A percentile compares a stretch with the other conserved stretches of the same genome.
phyloP scores from a whole-genome alignment of 23 tunicate species.

The Aplidium turbinatum region DNA sequence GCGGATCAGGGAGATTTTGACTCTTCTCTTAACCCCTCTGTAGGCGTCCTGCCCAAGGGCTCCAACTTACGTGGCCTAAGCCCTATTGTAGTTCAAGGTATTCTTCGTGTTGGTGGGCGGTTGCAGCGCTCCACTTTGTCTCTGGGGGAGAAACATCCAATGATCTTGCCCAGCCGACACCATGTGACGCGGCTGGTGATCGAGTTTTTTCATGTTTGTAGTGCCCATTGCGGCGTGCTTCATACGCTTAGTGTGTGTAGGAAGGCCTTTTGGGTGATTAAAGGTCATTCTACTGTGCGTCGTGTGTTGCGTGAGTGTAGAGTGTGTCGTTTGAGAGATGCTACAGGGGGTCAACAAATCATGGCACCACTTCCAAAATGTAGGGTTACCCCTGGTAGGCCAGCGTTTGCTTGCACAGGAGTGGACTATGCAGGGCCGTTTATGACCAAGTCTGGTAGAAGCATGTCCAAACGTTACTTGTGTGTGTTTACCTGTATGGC shows the following conservation, averaged over 20 bases:
- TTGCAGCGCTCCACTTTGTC: not conserved
- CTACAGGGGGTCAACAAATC: conserved; percentile 4
- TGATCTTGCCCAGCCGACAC: not conserved
- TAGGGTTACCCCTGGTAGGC: conserved; percentile 22
- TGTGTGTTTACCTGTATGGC: conserved; percentile 31
- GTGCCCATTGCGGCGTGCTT: conserved; percentile 21
- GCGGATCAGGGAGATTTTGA: not conserved
- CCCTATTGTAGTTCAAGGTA: conserved; percentile 21
- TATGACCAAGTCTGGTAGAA: too few species aligned
- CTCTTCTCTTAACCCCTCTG: not conserved
- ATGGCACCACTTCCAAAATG: conserved; percentile 29
- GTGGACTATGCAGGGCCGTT: too few species aligned
- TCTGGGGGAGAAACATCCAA: not conserved
- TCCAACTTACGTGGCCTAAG: not conserved
- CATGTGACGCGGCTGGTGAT: not conserved
- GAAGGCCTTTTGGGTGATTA: conserved; percentile 14
- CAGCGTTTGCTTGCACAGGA: conserved; percentile 1
- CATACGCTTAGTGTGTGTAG: not conserved
- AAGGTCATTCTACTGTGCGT: conserved; percentile 28
- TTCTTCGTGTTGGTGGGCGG: conserved; percentile 28
- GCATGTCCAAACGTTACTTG: conserved; percentile 34
- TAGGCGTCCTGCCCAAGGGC: too few species aligned
- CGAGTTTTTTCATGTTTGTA: not conserved
- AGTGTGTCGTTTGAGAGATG: not conserved
- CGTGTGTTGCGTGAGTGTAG: not conserved